A percentile compares a stretch with the other conserved stretches of the same genome.
phyloP scores from a whole-genome alignment of 2,113 vertebrate species.

The Phalacrocorax pelagicus region DNA sequence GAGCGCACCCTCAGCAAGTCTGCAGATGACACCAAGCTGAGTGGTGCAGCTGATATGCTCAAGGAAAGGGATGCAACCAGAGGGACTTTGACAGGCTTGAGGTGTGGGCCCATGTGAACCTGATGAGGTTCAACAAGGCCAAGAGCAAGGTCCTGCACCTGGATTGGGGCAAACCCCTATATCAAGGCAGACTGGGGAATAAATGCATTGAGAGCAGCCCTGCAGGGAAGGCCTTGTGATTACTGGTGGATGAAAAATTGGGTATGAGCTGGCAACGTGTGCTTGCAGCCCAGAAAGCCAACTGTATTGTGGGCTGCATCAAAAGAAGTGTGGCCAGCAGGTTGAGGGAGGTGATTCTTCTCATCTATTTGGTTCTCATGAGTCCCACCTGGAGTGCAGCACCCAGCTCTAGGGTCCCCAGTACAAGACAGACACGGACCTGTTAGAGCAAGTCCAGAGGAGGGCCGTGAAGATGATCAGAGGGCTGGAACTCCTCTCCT shows the following conservation, averaged over 20 bases:
- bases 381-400: neutral
- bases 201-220: neutral
- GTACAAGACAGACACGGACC: neutral
- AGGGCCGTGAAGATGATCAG: neutral
- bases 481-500: neutral
- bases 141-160: neutral
- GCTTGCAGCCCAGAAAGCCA: neutral
- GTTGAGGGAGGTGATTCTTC: neutral
- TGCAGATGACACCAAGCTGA: neutral
- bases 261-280: neutral
- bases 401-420: neutral
- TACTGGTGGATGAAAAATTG: neutral
- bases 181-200: too few relatives aligned
- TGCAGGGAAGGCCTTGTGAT: neutral
- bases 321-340: neutral
- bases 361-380: neutral
- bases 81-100: neutral
- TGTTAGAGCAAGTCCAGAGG: neutral
- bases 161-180: neutral
- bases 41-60: neutral
- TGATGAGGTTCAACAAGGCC: neutral
- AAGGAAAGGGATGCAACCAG: neutral
- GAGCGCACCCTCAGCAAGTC: neutral
- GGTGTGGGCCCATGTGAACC: neutral
- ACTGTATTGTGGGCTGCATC: neutral